phyloP scores from a whole-genome alignment of 2,888 invertebrate genomes.

The Drosophila cyrtoloma region DNA sequence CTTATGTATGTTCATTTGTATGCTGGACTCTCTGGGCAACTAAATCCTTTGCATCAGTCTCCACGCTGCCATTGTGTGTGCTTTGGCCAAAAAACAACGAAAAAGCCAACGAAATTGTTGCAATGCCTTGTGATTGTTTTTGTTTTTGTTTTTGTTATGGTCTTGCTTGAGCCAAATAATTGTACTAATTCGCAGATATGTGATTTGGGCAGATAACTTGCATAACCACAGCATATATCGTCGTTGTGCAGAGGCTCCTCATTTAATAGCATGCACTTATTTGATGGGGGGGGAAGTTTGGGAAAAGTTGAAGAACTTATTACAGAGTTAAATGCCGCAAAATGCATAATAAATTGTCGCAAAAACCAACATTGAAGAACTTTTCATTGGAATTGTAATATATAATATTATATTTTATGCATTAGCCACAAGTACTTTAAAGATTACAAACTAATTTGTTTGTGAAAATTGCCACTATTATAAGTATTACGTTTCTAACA shows the following conservation, averaged over 20 bases:
- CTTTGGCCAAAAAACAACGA: conserved; percentile 34
- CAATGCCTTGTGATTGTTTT: conserved; percentile 30
- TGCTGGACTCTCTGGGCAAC: conserved; percentile 15
- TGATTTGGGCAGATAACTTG: conserved; percentile 29
- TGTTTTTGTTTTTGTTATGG: not conserved
- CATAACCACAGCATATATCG: conserved; percentile 33
- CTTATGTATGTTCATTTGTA: conserved; percentile 10
- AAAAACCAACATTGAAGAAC: not conserved
- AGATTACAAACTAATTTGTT: not conserved
- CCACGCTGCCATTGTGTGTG: conserved; percentile 43
- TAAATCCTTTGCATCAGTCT: conserved; percentile 57
- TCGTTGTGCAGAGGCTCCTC: conserved; percentile 20
- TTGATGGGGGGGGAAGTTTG: not conserved
- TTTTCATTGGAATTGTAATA: not conserved
- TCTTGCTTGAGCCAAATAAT: conserved; percentile 8
- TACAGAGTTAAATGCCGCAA: conserved; percentile 10
- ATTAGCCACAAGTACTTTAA: not conserved
- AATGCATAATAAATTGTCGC: not conserved
- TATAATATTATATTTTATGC: not conserved
- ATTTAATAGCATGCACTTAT: conserved; percentile 9
- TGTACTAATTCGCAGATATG: conserved; percentile 20
- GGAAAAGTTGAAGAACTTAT: conserved; percentile 9
- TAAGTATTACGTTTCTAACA: not conserved
- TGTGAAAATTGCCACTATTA: not conserved
- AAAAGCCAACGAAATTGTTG: conserved; percentile 52